Percentiles rank a stretch among this genome's conserved stretches.
Conservation (phyloP, 2,888 invertebrate species). For the Xanthostigma xanthostigma region DNA sequence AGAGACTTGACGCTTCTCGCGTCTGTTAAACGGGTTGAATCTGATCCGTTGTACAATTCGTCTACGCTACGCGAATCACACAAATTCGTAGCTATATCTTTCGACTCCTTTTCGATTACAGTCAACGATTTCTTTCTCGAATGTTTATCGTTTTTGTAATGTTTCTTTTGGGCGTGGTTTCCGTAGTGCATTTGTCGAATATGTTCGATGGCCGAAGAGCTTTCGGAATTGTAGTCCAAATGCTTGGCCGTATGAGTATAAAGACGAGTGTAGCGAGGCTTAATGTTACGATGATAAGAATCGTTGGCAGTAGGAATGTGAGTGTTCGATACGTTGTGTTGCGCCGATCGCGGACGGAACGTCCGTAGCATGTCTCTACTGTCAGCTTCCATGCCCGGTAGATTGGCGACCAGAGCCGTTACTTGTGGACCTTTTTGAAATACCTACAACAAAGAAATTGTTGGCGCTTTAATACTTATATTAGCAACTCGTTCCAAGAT, state of each 20-base stretch:
- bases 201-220: constrained; percentile 39
- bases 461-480: too few species aligned
- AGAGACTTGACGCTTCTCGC: constrained; percentile 53
- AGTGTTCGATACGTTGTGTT: constrained; percentile 40
- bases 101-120: constrained; percentile 35
- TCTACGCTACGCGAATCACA: constrained; percentile 31
- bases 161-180: constrained; percentile 14
- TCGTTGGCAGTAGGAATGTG: constrained; percentile 25
- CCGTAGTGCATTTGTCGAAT: constrained; percentile 14
- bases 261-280: constrained; percentile 13
- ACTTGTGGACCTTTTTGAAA: constrained; percentile 72
- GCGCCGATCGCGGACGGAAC: constrained; percentile 37
- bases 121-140: constrained; percentile 38
- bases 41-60: constrained; percentile 30
- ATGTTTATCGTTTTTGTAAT: constrained; percentile 14
- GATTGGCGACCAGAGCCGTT: constrained; percentile 52
- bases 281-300: constrained; percentile 19
- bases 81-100: constrained; percentile 23
- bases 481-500: neutral
- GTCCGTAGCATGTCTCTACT: constrained; percentile 26
- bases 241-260: constrained; percentile 25
- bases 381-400: constrained; percentile 38
- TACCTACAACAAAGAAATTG: constrained; percentile 23
- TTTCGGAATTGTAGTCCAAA: constrained; percentile 42
- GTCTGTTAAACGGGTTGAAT: constrained; percentile 24